phyloP scores from a whole-genome alignment of 2,113 vertebrate species.

The Neotoma lepida region DNA sequence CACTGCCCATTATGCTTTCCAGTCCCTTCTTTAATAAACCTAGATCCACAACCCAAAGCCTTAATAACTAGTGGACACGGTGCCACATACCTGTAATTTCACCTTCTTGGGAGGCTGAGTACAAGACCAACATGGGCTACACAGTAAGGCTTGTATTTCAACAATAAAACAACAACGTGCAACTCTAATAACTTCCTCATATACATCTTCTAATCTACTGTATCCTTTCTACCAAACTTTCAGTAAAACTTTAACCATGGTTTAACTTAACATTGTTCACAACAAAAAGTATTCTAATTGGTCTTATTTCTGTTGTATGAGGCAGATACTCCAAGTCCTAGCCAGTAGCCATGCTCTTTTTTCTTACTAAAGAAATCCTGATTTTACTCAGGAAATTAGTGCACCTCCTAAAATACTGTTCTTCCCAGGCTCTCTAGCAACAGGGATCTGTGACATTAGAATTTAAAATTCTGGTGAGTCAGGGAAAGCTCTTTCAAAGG shows the following conservation, averaged over 20 bases:
- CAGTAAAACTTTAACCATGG: background rate
- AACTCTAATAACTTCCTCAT: background rate
- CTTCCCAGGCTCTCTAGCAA: background rate
- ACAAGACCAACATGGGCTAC: background rate
- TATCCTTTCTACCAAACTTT: background rate
- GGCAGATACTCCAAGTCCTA: background rate
- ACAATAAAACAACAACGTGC: background rate
- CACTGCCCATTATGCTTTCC: background rate
- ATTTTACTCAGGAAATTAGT: background rate
- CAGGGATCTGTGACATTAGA: background rate
- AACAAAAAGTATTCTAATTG: background rate
- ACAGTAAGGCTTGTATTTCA: background rate
- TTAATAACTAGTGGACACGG: background rate
- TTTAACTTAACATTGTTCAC: background rate
- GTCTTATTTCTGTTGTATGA: background rate
- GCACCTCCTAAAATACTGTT: background rate
- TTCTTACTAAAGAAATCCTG: background rate
- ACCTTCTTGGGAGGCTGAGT: background rate
- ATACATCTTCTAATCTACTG: background rate
- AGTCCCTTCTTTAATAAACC: conserved; percentile 22
- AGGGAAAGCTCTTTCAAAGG: conserved; percentile 16
- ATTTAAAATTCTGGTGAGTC: background rate
- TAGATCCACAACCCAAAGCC: background rate
- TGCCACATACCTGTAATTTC: background rate
- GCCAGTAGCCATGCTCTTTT: background rate